Evolutionary conservation across 2,113 vertebrate species (phyloP), one percentile per base, ranked within the genome.

Genomic region (Sitta europaea): DNA sequence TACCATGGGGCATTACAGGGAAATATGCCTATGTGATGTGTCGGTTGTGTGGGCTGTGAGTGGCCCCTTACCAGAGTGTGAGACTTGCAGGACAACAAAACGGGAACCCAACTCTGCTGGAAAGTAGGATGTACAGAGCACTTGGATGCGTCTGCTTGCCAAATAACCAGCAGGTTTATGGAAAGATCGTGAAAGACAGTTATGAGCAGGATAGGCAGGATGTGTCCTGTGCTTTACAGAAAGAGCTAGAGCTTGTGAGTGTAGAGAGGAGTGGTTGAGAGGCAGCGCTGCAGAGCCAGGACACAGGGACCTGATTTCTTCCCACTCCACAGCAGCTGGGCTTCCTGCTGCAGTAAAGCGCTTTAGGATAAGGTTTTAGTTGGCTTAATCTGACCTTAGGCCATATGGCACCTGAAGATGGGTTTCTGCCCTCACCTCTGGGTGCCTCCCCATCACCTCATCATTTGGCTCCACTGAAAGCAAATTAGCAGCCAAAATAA

Each of bases 1-100:
- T 66, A 11, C 24, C 33, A n/a, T 10, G 16, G 14, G 6, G 5
- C 25, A 12, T 48, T n/a, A 9, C 22, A 45, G 20, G 36, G 42
- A 11, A 72, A 40, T 19, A 12, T 5, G 9, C 9, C 43, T 14
- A 21, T 0, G 0, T 43, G 57, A 15, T 0, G 0, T 6, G 22
- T 29, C n/a, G 31, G 0, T 17, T 31, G 40, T 3, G 11, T 27
- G 43, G 38, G 47, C 35, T 62, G 36, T 31, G 36, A 51, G 31
- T 4, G 19, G 31, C 38, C 29, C 33, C 51, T 77, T 66, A n/a
- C 5, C 1, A 3, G 19, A 28, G 23, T 20, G 33, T n/a, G 70
- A 53, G 35, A 55, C 38, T 59, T 14, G 16, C 10, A 59, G 62
- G 28, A 75, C 33, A 79, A 75, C 43, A 72, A 81, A 28, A 57